Conservation (phyloP, 2,797 vertebrate genomes). For the Zalophus californianus region DNA sequence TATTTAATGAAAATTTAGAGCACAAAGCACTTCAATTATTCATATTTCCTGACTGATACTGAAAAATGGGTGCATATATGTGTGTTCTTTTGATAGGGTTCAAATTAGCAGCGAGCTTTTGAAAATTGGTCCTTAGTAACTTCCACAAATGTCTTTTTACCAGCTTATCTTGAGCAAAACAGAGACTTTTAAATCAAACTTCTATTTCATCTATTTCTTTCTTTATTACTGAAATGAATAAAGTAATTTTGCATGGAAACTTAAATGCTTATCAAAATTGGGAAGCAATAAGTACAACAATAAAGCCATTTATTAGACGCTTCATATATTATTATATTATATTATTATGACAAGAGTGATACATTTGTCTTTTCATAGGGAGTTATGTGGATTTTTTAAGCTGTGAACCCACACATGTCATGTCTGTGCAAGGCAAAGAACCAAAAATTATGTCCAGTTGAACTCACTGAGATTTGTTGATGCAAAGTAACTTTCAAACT, state of each 20-base stretch:
- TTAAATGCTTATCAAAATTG: slow-evolving; percentile 80
- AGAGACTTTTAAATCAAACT: slow-evolving; percentile 81
- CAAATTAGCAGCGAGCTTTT: slow-evolving; percentile 79
- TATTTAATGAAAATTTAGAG: slow-evolving; percentile 77
- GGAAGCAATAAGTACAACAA: slow-evolving; percentile 77
- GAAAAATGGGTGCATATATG: slow-evolving; percentile 73
- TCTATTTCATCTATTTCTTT: slow-evolving; percentile 81
- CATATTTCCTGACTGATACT: slow-evolving; percentile 67
- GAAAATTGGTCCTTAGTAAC: slow-evolving; percentile 65
- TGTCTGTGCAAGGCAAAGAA: slow-evolving; percentile 36
- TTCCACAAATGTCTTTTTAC: slow-evolving; percentile 75
- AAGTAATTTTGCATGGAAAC: slow-evolving; percentile 78
- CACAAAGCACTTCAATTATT: slow-evolving; percentile 79
- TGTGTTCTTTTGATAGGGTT: slow-evolving; percentile 77
- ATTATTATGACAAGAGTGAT: slow-evolving; percentile 55
- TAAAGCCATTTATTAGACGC: slow-evolving; percentile 77
- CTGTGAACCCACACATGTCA: slow-evolving; percentile 17
- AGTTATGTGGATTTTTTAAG: slow-evolving; percentile 58
- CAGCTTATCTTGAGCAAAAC: slow-evolving; percentile 80
- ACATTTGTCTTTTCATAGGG: slow-evolving; percentile 64
- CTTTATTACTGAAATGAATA: slow-evolving; percentile 80
- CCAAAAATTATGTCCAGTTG: slow-evolving; percentile 33
- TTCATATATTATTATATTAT: slow-evolving; percentile 58
- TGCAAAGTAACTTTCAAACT: slow-evolving; percentile 9
- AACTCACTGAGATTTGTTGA: slow-evolving; percentile 48